Conservation (phyloP, 2,113 vertebrate genomes). For the Puma concolor region DNA sequence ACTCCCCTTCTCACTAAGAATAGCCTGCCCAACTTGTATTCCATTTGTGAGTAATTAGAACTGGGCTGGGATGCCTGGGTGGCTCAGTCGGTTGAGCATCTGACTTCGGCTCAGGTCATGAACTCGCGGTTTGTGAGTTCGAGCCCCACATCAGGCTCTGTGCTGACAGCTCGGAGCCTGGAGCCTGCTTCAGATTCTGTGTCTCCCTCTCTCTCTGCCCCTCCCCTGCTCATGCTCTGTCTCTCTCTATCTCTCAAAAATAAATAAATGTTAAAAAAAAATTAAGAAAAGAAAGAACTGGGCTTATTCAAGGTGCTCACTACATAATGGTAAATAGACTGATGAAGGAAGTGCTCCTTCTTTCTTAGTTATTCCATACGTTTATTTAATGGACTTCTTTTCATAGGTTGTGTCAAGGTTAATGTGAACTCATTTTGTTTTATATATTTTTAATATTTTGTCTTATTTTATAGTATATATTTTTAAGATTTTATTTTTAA, state of each 20-base stretch:
- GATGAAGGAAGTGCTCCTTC: not conserved
- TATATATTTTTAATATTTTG: not conserved
- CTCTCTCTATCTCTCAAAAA: no score
- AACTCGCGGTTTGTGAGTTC: no score
- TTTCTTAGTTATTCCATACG: not conserved
- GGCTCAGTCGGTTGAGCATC: no score
- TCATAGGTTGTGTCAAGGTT: not conserved
- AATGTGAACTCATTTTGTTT: not conserved
- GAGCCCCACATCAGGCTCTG: no score
- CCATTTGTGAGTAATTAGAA: not conserved
- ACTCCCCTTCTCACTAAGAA: not conserved
- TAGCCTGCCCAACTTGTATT: not conserved
- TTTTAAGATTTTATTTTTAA: not conserved
- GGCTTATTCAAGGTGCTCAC: not conserved
- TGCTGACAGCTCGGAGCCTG: no score
- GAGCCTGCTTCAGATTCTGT: no score
- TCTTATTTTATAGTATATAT: no score
- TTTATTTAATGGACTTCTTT: not conserved
- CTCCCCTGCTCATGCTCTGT: no score
- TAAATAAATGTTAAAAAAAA: no score
- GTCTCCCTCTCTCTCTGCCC: no score
- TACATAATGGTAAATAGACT: not conserved
- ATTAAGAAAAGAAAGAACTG: not conserved
- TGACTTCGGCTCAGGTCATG: no score
- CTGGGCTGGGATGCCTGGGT: not conserved